A percentile compares a stretch with the other conserved stretches of the same genome.
These are phyloP conservation scores for Pentalonia nigronervosa DNA, from an alignment of 1,140 invertebrate genomes.

Conservation along the genomic window DNA sequence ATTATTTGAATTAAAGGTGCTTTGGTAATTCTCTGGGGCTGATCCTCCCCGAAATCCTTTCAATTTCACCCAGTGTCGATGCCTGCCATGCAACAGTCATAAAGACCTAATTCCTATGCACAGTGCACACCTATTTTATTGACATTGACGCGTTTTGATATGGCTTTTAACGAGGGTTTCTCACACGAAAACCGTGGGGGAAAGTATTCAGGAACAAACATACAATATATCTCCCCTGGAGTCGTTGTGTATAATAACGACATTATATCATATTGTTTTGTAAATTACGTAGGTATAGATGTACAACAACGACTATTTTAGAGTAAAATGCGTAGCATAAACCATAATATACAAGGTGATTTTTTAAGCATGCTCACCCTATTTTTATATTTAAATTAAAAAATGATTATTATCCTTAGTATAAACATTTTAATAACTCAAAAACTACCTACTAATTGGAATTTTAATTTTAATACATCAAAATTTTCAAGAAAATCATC, in stretches of 20 bases:
- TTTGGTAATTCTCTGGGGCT: neutral
- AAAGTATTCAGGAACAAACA: neutral
- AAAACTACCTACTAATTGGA: no score
- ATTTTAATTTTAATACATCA: no score
- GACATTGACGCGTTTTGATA: neutral
- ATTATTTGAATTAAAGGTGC: neutral
- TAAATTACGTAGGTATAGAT: neutral
- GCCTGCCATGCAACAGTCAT: neutral
- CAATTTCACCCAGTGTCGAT: neutral
- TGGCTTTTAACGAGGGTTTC: neutral
- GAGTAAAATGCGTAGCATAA: neutral
- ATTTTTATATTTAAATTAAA: no score
- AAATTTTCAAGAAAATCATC: no score
- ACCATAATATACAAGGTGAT: neutral
- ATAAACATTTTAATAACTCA: no score
- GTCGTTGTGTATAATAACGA: neutral
- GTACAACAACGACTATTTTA: neutral
- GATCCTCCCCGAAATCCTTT: neutral
- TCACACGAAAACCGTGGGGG: neutral
- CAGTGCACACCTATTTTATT: neutral
- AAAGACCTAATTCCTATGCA: neutral
- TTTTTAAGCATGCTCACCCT: no score
- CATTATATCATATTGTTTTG: conserved; percentile 12
- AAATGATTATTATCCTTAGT: no score
- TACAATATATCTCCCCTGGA: neutral